These are phyloP conservation scores for Rhingia rostrata DNA, from an alignment of 2,888 invertebrate genomes.

Conservation along the genomic window DNA sequence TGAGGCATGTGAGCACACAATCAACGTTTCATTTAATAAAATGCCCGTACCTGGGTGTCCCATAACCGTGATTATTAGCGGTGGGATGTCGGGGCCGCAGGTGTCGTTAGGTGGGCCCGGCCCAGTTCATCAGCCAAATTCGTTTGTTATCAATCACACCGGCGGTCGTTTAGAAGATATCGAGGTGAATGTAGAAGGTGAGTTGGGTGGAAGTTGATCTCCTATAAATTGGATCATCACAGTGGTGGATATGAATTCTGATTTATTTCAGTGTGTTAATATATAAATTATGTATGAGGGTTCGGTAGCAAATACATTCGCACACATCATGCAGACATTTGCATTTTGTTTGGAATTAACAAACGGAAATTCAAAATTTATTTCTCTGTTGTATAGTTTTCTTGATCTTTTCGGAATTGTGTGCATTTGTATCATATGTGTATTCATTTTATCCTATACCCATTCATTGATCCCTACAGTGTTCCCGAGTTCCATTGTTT, in stretches of 20 bases:
- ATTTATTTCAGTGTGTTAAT: constrained; percentile 40
- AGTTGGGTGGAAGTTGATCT: constrained; percentile 72
- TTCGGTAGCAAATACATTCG: constrained; percentile 60
- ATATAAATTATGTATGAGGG: constrained; percentile 11
- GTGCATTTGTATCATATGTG: constrained; percentile 64
- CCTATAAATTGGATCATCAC: constrained; percentile 42
- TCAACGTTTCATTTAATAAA: constrained; percentile 99
- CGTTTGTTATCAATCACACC: constrained; percentile 90
- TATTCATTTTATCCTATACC: constrained; percentile 29
- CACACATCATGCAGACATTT: constrained; percentile 57
- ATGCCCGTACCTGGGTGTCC: constrained; percentile 93
- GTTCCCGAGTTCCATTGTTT: constrained; percentile 3
- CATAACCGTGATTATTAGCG: constrained; percentile 91
- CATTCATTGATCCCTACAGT: constrained; percentile 26
- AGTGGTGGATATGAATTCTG: constrained; percentile 59
- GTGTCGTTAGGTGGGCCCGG: constrained; percentile 89
- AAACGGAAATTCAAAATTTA: constrained; percentile 41
- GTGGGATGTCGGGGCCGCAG: constrained; percentile 86
- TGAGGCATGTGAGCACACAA: constrained; percentile 95
- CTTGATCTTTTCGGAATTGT: constrained; percentile 43
- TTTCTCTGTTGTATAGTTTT: constrained; percentile 28
- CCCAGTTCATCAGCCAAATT: constrained; percentile 88
- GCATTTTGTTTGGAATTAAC: constrained; percentile 50
- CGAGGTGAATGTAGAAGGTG: constrained; percentile 98
- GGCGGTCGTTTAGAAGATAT: constrained; percentile 96